Evolutionary conservation across 2,888 invertebrate genomes (phyloP), one percentile per base, ranked within the genome.

Genomic region (Harpagoxenus sublaevis): DNA sequence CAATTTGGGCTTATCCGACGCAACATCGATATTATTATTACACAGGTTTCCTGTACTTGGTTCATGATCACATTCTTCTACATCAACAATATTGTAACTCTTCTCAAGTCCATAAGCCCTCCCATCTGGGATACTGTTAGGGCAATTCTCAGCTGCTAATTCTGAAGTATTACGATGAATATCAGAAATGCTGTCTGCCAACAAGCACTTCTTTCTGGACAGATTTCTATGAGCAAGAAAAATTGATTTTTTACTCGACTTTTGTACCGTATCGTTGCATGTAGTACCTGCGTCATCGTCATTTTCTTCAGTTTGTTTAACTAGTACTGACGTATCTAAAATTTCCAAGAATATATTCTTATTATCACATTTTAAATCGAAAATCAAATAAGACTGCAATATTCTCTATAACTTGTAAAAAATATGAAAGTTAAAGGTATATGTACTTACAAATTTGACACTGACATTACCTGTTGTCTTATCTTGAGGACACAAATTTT

Each of bases 141-240:
- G 84, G 18, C 79, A 68, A 51, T 51, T 51, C 51, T 51, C 5
- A 35, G 83, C 55, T n/a, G 81, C n/a, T n/a, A 75, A 65, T 65
- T 85, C 88, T 15, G 53, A 57, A 35, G 75, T 70, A 35, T 53
- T 77, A 4, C 31, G 63, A 85, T 55, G 55, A 55, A 83, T 75
- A 28, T 63, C 86, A 48, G 55, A 55, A 53, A 65, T 77, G 8
- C 55, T 86, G 23, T 89, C 87, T 12, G 88, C 86, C 60, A 92
- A 62, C 35, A 92, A 91, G 75, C 87, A 88, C 60, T 91, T 92
- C 55, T 90, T 92, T 57, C 89, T 88, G 35, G 89, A 86, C 39
- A 92, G 84, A 85, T 90, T 92, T 70, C 87, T 90, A 66, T 90
- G 90, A 45, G 86, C 85, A 8, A 87, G 70, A 2, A 84, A 75